Percentiles rank a stretch among this genome's conserved stretches.
Conservation (phyloP, 2,113 vertebrate genomes). For the Irena cyanogastra region DNA sequence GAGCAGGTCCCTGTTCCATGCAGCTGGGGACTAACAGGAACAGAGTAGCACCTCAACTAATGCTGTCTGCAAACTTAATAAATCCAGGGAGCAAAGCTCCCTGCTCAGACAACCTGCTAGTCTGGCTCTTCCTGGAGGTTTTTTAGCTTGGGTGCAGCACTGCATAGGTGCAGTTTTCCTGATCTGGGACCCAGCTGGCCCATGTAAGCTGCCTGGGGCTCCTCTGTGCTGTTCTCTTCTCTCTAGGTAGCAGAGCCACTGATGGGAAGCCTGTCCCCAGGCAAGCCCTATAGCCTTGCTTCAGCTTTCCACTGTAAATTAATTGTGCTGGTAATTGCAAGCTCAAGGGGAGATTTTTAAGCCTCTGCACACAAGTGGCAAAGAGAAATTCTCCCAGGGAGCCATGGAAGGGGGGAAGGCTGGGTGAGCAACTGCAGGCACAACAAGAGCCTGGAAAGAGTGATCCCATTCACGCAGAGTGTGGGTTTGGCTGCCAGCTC, state of each 20-base stretch:
- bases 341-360: background rate
- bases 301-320: background rate
- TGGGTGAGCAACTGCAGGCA: background rate
- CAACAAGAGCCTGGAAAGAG: background rate
- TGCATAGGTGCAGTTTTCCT: background rate
- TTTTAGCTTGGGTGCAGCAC: background rate
- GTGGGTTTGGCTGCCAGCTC: background rate
- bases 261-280: background rate
- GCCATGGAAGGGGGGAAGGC: background rate
- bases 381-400: conserved; percentile 1
- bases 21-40: background rate
- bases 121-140: background rate
- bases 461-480: background rate
- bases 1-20: background rate
- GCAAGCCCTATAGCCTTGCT: background rate
- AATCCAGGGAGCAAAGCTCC: background rate
- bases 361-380: background rate
- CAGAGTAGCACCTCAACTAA: background rate
- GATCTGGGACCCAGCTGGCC: background rate
- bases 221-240: background rate
- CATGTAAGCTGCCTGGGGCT: background rate
- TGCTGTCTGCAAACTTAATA: background rate
- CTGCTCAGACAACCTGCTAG: background rate
- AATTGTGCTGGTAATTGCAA: background rate
- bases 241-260: background rate